Evolutionary conservation across 1,140 invertebrate genomes (phyloP).

Genomic region (Drosophila tsacasi): DNA sequence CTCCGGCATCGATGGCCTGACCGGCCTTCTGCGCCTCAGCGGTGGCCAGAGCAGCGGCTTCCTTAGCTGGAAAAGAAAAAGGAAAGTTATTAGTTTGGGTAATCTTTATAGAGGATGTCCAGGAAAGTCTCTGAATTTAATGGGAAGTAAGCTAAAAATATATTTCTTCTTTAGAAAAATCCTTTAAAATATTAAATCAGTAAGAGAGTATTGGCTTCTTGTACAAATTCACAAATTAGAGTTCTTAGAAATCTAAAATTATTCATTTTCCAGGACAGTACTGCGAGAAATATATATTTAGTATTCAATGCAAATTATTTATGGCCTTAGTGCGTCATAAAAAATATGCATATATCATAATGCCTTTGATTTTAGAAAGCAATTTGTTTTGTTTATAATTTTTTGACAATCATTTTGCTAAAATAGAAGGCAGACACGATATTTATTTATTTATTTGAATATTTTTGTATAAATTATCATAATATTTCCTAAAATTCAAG

Average conservation of each 20-base stretch:
- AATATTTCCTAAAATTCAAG: neutral
- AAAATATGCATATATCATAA: constrained; percentile 5
- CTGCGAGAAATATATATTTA: neutral
- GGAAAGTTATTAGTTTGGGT: neutral
- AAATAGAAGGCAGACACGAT: neutral
- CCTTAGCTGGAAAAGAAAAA: constrained; percentile 63
- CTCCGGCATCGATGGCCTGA: constrained; percentile 72
- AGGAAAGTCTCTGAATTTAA: neutral
- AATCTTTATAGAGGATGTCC: neutral
- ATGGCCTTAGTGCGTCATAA: constrained; percentile 4
- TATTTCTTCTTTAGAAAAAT: neutral
- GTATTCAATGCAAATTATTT: neutral
- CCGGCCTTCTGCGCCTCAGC: constrained; percentile 82
- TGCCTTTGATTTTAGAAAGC: constrained; percentile 2
- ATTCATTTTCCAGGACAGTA: neutral
- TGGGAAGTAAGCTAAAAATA: neutral
- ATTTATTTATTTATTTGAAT: neutral
- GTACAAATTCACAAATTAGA: neutral
- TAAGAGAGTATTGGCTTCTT: neutral
- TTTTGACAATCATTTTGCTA: constrained; percentile 2
- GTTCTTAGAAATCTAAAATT: neutral
- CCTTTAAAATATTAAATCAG: neutral
- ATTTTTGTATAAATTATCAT: neutral
- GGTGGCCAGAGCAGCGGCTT: constrained; percentile 75
- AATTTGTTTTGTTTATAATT: constrained; percentile 10